These are phyloP conservation scores for Oostethus manadensis DNA, from an alignment of 2,113 vertebrate species.

Conservation along the genomic window DNA sequence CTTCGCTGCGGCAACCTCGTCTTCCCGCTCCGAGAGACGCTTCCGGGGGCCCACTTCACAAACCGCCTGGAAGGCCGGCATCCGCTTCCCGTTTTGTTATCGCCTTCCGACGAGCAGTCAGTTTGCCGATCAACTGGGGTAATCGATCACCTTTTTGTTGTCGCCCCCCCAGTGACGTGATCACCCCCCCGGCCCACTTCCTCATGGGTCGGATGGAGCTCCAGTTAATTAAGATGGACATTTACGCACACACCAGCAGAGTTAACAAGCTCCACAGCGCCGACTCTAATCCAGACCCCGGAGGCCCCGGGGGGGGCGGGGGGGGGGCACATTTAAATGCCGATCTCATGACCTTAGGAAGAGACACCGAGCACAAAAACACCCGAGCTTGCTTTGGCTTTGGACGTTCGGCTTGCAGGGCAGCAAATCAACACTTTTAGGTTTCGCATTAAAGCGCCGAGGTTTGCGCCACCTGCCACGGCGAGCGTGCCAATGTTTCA, in stretches of 20 bases:
- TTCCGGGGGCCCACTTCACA: no score
- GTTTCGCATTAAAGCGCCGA: no score
- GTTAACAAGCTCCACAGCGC: slow-evolving; percentile 24
- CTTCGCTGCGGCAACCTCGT: background rate
- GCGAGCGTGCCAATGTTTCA: no score
- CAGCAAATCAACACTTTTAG: no score
- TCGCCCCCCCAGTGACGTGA: background rate
- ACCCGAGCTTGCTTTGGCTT: background rate
- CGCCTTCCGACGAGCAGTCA: no score
- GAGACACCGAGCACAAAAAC: slow-evolving; percentile 14
- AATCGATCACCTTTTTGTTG: slow-evolving; percentile 2
- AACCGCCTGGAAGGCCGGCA: no score
- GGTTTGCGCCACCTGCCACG: no score
- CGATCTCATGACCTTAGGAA: slow-evolving; percentile 32
- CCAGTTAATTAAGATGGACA: slow-evolving; percentile 25
- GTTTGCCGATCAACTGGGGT: background rate
- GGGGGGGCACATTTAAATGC: slow-evolving; percentile 25
- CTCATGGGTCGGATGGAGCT: slow-evolving; percentile 2
- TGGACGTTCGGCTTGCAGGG: no score
- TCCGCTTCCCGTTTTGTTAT: no score
- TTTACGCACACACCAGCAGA: slow-evolving; percentile 16
- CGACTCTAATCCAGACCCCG: slow-evolving; percentile 35
- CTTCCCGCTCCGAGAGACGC: no score
- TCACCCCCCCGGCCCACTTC: background rate
- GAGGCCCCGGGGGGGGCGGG: slow-evolving; percentile 32